A percentile compares a stretch with the other conserved stretches of the same genome.
phyloP scores from a whole-genome alignment of 2,888 invertebrate species.

The Lepidochrysops patricia region DNA sequence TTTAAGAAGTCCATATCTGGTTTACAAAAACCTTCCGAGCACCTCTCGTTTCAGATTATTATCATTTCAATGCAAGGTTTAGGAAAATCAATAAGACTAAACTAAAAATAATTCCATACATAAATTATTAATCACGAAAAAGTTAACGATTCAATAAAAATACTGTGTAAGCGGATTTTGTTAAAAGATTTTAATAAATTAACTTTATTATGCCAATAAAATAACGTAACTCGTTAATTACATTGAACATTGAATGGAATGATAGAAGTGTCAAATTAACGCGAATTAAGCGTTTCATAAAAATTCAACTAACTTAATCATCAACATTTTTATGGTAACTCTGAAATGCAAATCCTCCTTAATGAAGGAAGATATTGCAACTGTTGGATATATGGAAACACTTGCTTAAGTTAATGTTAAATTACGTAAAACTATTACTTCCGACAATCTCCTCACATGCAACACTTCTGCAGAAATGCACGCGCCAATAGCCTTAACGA shows the following conservation, averaged over 20 bases:
- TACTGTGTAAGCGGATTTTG: too few species aligned
- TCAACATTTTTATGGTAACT: neutral
- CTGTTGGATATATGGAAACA: neutral
- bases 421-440: constrained; percentile 8
- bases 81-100: constrained; percentile 5
- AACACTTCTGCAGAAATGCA: constrained; percentile 6
- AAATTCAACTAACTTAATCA: neutral
- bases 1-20: constrained; percentile 27
- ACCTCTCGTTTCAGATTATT: constrained; percentile 20
- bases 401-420: constrained; percentile 1
- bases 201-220: too few species aligned
- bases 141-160: too few species aligned
- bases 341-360: neutral
- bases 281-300: neutral
- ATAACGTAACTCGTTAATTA: neutral
- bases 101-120: neutral
- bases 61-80: constrained; percentile 22
- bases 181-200: too few species aligned
- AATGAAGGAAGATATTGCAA: neutral
- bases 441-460: constrained; percentile 10
- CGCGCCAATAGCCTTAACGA: neutral
- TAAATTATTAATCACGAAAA: neutral
- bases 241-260: neutral
- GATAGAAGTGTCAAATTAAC: neutral
- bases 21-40: constrained; percentile 20